Percentiles rank a stretch among this genome's conserved stretches.
phyloP scores from a whole-genome alignment of 2,888 invertebrate species.

The Temnothorax ravouxi region DNA sequence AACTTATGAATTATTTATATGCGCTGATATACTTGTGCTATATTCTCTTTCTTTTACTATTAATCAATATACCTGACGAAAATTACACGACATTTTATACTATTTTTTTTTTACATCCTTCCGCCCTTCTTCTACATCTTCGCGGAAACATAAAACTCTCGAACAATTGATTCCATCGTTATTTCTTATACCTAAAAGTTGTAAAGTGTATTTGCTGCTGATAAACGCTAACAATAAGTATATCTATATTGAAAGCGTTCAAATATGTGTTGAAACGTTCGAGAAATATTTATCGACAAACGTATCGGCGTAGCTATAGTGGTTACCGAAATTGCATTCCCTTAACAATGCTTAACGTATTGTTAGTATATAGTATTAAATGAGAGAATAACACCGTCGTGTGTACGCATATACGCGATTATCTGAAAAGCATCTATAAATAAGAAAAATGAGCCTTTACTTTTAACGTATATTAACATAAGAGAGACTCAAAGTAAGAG shows the following conservation, averaged over 20 bases:
- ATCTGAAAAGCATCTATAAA: slow-evolving; percentile 72
- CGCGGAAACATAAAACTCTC: slow-evolving; percentile 79
- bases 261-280: slow-evolving; percentile 39
- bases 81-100: slow-evolving; percentile 75
- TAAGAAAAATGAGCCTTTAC: slow-evolving; percentile 77
- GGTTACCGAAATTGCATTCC: slow-evolving; percentile 48
- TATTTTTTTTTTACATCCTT: slow-evolving; percentile 71
- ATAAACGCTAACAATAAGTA: slow-evolving; percentile 19
- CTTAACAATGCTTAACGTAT: slow-evolving; percentile 48
- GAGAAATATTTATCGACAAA: slow-evolving; percentile 50
- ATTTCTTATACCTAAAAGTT: slow-evolving; percentile 60
- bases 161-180: slow-evolving; percentile 61
- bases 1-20: neutral
- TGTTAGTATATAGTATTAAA: slow-evolving; percentile 36
- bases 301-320: neutral
- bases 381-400: slow-evolving; percentile 41
- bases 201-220: slow-evolving; percentile 55
- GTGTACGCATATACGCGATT: slow-evolving; percentile 63
- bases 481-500: slow-evolving; percentile 56
- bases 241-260: neutral
- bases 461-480: slow-evolving; percentile 74
- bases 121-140: slow-evolving; percentile 75
- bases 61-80: slow-evolving; percentile 79
- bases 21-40: neutral
- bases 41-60: slow-evolving; percentile 58